Conservation (phyloP, 2,113 vertebrate species). For the Cyprinodon brontotheroides region DNA sequence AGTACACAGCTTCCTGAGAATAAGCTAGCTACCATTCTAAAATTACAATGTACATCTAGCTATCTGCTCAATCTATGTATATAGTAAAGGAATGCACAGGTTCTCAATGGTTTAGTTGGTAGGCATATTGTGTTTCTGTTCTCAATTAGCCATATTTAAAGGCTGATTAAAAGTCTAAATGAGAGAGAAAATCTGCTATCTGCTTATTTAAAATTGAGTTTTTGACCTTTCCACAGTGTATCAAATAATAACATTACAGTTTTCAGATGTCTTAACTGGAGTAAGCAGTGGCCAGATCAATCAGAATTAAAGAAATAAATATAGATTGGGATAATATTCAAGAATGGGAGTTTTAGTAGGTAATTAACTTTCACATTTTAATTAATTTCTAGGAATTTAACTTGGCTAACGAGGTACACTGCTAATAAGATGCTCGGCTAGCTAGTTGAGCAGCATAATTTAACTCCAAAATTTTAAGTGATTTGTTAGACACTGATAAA, state of each 20-base stretch:
- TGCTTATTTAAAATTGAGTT: background rate
- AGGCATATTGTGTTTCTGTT: background rate
- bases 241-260: background rate
- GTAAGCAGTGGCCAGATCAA: background rate
- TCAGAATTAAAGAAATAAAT: background rate
- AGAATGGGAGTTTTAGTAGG: background rate
- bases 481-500: background rate
- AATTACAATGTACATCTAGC: slow-evolving; percentile 60
- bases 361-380: background rate
- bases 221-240: slow-evolving; percentile 16
- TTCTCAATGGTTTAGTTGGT: background rate
- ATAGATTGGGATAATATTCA: background rate
- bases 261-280: background rate
- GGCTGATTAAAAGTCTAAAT: slow-evolving; percentile 1
- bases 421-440: background rate
- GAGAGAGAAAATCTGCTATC: background rate
- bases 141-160: slow-evolving; percentile 5
- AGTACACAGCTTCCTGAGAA: slow-evolving; percentile 76
- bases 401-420: background rate
- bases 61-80: slow-evolving; percentile 61
- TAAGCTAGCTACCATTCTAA: slow-evolving; percentile 67
- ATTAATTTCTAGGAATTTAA: background rate
- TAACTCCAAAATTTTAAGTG: background rate
- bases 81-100: slow-evolving; percentile 41
- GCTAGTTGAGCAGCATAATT: background rate